Evolutionary conservation across 2,113 vertebrate species (phyloP), one percentile per base, ranked within the genome.

Genomic region (Galemys pyrenaicus): DNA sequence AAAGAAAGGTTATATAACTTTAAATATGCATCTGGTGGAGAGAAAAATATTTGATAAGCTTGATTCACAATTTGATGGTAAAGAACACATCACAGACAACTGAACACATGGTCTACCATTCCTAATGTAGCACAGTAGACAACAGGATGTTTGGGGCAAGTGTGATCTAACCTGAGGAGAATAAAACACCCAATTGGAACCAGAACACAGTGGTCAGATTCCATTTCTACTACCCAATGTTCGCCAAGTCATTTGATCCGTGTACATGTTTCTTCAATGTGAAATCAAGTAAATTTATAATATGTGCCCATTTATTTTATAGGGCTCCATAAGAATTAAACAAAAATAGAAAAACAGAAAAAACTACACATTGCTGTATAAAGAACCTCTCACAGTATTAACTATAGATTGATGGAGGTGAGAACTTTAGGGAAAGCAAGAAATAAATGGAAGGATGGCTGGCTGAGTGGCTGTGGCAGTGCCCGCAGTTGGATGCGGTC

Each of bases 41-140:
- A 32, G 37, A 85, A 92, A 87, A 20, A 22, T 79, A 86, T 41
- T 74, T 92, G 39, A 56, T 92, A 20, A 79, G 9, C 41, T 32
- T 92, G 49, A 79, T 56, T n/a, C 68, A 87, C 58, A 94, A 20
- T 75, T 90, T 90, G 28, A 78, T 56, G 37, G 70, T 49, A 86
- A 90, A 64, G 7, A 41, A 39, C 51, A 32, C 26, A 65, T 64
- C 12, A 62, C 49, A 83, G 54, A 39, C 73, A 41, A 30, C 20
- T 56, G 19, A 68, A 4, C n/a, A 41, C 19, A 28, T 51, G 6
- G 11, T 46, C 65, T 79, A 19, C 13, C 28, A 71, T 80, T 79
- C 12, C 49, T 87, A 54, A 8, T 44, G 41, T 78, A 64, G 46
- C 15, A 46, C 51, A 24, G 41, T 77, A 64, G 22, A 60, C 60